Percentiles rank a stretch among this genome's conserved stretches.
These are phyloP conservation scores for Xiphophorus hellerii DNA, from an alignment of 2,113 vertebrate species.

Conservation along the genomic window DNA sequence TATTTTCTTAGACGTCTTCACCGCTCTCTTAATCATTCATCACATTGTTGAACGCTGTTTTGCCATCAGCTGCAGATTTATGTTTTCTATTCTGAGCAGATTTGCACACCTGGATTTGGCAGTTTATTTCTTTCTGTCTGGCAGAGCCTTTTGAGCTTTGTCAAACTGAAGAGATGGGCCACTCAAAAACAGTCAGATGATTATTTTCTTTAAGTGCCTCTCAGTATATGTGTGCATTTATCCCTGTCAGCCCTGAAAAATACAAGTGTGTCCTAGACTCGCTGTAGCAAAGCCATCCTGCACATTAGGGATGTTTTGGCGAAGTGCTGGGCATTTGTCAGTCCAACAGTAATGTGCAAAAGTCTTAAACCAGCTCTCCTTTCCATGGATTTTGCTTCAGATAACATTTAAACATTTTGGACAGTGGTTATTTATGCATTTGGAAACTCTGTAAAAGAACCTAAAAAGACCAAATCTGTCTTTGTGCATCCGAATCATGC, in stretches of 20 bases:
- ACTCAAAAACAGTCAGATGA: neutral
- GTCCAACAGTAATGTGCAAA: neutral
- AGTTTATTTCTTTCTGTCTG: neutral
- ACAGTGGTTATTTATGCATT: neutral
- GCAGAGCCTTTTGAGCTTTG: neutral
- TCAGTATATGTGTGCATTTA: neutral
- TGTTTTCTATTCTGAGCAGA: neutral
- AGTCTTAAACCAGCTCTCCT: neutral
- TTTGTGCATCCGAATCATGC: neutral
- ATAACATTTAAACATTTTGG: neutral
- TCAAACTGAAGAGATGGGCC: neutral
- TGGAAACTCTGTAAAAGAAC: neutral
- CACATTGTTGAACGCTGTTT: neutral
- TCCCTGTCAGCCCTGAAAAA: neutral
- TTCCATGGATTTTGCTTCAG: neutral
- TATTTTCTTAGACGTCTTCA: neutral
- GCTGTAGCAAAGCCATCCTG: neutral
- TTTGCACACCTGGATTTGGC: constrained; percentile 1
- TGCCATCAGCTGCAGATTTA: neutral
- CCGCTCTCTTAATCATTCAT: too few species aligned
- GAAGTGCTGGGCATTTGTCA: neutral
- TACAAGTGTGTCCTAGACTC: neutral
- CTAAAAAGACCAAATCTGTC: neutral
- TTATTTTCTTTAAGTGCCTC: neutral
- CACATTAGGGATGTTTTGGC: neutral